Conservation (phyloP, 2,113 vertebrate genomes). For the Cyprinus carpio region DNA sequence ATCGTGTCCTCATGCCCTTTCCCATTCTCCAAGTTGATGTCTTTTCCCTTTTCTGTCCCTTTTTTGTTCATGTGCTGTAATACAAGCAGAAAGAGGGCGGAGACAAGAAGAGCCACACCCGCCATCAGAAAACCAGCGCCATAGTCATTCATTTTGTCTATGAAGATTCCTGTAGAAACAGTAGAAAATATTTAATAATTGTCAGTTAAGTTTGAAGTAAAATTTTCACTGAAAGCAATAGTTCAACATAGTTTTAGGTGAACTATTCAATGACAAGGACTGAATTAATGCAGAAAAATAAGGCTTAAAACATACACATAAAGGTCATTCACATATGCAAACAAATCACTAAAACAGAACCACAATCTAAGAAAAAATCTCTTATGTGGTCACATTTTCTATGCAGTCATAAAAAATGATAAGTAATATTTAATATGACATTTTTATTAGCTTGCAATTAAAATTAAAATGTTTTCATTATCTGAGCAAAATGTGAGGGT, state of each 20-base stretch:
- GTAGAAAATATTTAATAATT: not conserved
- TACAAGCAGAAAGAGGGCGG: constrained; percentile 67
- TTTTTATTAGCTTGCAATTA: not conserved
- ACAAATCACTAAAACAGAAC: too few relatives aligned
- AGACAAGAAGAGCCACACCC: constrained; percentile 63
- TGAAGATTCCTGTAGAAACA: constrained; percentile 65
- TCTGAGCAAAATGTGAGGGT: not conserved
- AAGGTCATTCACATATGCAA: too few relatives aligned
- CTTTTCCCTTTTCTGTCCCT: not conserved
- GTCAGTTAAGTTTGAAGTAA: not conserved
- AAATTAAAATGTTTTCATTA: not conserved
- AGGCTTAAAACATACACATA: too few relatives aligned
- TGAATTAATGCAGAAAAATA: too few relatives aligned
- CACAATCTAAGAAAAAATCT: too few relatives aligned
- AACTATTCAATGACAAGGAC: too few relatives aligned
- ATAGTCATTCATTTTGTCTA: constrained; percentile 68
- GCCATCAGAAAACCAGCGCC: constrained; percentile 66
- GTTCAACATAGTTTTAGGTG: too few relatives aligned
- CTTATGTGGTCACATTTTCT: too few relatives aligned
- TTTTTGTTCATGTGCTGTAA: constrained; percentile 61
- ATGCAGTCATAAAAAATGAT: too few relatives aligned
- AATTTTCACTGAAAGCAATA: too few relatives aligned
- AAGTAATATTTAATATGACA: too few relatives aligned
- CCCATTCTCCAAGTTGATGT: not conserved
- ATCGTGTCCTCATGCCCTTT: not conserved